Conservation (phyloP, 1,140 invertebrate genomes). For the Pachyrhynchus sulphureomaculatus region DNA sequence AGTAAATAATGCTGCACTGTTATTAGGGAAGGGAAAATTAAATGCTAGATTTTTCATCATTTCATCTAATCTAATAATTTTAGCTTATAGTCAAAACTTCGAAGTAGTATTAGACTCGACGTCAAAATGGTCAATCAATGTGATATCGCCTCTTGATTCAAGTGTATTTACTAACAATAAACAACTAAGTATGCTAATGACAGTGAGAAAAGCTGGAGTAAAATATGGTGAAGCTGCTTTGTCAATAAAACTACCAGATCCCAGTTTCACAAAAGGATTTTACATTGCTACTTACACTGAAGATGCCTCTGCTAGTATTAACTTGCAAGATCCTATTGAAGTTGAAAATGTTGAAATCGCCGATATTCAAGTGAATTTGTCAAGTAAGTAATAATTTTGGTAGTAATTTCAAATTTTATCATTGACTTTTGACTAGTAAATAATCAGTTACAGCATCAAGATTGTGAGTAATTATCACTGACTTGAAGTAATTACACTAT, state of each 20-base stretch:
- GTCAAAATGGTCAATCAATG: background rate
- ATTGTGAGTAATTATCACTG: no score
- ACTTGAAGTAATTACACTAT: no score
- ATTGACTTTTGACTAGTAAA: no score
- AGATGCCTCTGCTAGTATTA: background rate
- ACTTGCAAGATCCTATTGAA: background rate
- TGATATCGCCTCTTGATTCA: background rate
- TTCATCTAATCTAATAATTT: background rate
- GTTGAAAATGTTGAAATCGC: background rate
- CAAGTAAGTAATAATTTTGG: background rate
- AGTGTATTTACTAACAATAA: slow-evolving; percentile 6
- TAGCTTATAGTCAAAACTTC: slow-evolving; percentile 1
- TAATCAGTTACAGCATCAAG: no score
- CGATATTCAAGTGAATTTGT: background rate
- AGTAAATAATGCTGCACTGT: no score
- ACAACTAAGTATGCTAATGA: background rate
- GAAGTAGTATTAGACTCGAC: background rate
- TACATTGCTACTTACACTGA: background rate
- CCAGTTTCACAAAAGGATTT: background rate
- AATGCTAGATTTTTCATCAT: no score
- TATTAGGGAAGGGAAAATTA: no score
- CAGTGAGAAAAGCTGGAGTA: slow-evolving; percentile 2
- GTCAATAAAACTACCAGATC: slow-evolving; percentile 5
- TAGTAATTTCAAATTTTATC: no score
- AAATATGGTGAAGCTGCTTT: slow-evolving; percentile 9